phyloP scores from a whole-genome alignment of 2,888 invertebrate species.

The Diaphora mendica region DNA sequence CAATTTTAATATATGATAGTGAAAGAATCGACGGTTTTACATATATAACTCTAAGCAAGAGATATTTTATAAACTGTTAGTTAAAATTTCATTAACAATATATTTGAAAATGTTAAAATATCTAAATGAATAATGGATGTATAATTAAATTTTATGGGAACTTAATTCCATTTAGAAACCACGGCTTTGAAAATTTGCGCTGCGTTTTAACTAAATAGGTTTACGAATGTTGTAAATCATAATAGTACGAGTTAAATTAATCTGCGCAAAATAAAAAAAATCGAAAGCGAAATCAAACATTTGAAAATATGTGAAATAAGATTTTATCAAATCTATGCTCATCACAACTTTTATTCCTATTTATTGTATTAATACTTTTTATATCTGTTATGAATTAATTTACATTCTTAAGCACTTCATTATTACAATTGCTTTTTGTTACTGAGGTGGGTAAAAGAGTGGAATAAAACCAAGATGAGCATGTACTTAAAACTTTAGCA shows the following conservation, averaged over 20 bases:
- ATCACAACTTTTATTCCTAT: conserved; percentile 67
- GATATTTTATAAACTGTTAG: conserved; percentile 73
- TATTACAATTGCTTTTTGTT: conserved; percentile 53
- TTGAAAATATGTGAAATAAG: conserved; percentile 86
- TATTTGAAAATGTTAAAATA: conserved; percentile 70
- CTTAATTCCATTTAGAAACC: conserved; percentile 84
- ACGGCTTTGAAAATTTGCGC: conserved; percentile 62
- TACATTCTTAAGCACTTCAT: conserved; percentile 53
- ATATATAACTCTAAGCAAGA: conserved; percentile 74
- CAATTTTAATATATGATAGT: conserved; percentile 80
- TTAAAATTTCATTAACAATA: conserved; percentile 68
- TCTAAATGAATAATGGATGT: conserved; percentile 70
- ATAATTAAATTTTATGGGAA: conserved; percentile 75
- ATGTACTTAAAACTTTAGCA: conserved; percentile 62
- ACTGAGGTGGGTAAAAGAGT: conserved; percentile 47
- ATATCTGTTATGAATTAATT: conserved; percentile 44
- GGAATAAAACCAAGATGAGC: conserved; percentile 77
- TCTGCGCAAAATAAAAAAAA: conserved; percentile 48
- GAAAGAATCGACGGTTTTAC: conserved; percentile 72
- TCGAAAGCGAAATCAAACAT: conserved; percentile 69
- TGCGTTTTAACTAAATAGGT: conserved; percentile 54
- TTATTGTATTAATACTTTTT: conserved; percentile 51
- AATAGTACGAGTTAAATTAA: conserved; percentile 54
- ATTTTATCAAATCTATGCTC: conserved; percentile 75
- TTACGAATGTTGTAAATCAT: conserved; percentile 53